These are phyloP conservation scores for Neoarius graeffei DNA, from an alignment of 2,113 vertebrate genomes.

Conservation along the genomic window DNA sequence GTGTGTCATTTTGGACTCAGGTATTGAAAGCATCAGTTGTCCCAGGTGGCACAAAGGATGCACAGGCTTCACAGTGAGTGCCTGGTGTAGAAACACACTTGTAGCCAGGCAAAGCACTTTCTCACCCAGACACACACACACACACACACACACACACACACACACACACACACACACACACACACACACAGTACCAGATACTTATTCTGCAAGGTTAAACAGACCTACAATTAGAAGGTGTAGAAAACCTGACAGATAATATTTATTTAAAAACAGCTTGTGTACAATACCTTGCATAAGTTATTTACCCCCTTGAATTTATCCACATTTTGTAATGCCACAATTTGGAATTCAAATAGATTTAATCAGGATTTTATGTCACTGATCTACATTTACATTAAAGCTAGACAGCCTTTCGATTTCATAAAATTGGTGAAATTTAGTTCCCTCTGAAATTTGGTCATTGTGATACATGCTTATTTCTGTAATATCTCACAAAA, in stretches of 20 bases:
- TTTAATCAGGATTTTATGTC: background rate
- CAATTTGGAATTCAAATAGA: background rate
- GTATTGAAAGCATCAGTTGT: constrained; percentile 70
- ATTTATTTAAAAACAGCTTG: background rate
- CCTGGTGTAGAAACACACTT: constrained; percentile 59
- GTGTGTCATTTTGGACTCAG: constrained; percentile 73
- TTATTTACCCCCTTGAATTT: background rate
- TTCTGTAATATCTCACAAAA: no score
- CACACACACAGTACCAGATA: background rate
- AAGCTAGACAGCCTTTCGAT: no score
- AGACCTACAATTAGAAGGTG: background rate
- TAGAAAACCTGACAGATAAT: background rate
- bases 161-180: constrained; percentile 3
- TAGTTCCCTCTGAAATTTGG: no score
- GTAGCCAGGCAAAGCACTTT: constrained; percentile 21
- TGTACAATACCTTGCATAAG: background rate
- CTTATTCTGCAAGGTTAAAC: background rate
- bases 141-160: no score
- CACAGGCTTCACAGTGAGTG: constrained; percentile 65
- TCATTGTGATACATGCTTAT: no score
- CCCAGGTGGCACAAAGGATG: constrained; percentile 70
- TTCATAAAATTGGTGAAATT: no score
- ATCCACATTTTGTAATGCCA: background rate
- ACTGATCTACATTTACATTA: background rate
- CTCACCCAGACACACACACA: constrained; percentile 13